phyloP scores from a whole-genome alignment of 2,113 vertebrate genomes.

The Oncorhynchus clarkii region DNA sequence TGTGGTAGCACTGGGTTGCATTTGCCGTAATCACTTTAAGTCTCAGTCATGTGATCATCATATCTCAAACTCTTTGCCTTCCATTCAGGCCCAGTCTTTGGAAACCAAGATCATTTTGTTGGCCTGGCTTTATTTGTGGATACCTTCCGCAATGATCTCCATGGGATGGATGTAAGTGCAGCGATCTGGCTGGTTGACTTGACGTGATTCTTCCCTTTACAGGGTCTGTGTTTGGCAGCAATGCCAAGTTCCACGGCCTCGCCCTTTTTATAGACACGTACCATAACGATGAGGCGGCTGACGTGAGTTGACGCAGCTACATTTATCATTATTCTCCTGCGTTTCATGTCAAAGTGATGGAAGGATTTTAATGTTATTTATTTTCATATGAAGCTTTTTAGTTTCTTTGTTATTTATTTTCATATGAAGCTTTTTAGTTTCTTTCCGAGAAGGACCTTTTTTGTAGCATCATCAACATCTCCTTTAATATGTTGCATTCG shows the following conservation, averaged over 20 bases:
- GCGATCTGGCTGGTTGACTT: conserved; percentile 37
- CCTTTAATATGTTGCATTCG: too few species aligned
- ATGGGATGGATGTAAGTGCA: conserved; percentile 80
- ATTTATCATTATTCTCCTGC: conserved; percentile 1
- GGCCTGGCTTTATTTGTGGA: conserved; percentile 80
- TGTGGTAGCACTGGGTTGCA: neutral
- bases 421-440: too few species aligned
- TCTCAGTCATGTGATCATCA: conserved; percentile 35
- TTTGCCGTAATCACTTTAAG: neutral
- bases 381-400: neutral
- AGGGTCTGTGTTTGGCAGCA: conserved; percentile 96
- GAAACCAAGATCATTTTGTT: conserved; percentile 75
- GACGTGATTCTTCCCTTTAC: conserved; percentile 58
- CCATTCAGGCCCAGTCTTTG: conserved; percentile 76
- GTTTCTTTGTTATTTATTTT: too few species aligned
- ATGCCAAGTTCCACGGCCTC: conserved; percentile 91
- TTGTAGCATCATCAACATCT: neutral
- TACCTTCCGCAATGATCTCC: conserved; percentile 80
- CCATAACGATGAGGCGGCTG: conserved; percentile 89
- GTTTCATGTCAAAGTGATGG: neutral
- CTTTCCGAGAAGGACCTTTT: neutral
- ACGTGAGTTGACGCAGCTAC: conserved; percentile 78
- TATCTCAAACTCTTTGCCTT: conserved; percentile 65
- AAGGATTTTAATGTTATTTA: neutral
- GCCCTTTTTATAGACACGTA: conserved; percentile 96